Conservation (phyloP, 2,888 invertebrate genomes). For the Pemphredon lugubris region DNA sequence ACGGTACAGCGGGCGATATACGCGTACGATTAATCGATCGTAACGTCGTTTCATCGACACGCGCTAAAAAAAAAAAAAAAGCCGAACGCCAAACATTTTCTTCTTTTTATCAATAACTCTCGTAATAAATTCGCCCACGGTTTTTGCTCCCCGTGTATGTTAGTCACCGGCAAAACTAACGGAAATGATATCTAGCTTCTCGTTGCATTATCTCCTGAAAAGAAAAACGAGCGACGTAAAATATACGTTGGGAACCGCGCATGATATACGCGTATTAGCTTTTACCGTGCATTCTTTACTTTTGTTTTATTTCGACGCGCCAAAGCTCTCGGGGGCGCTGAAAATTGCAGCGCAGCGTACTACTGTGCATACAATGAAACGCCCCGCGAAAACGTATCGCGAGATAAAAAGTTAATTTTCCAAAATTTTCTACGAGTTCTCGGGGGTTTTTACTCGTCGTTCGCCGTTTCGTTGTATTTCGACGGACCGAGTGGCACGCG, state of each 20-base stretch:
- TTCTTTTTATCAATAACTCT: neutral
- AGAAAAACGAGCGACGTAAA: conserved; percentile 1
- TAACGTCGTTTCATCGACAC: no score
- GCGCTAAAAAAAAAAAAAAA: no score
- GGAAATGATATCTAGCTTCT: no score
- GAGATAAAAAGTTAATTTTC: no score
- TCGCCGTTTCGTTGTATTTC: no score
- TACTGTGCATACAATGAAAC: no score
- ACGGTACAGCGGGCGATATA: neutral
- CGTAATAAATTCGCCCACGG: neutral
- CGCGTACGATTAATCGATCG: neutral
- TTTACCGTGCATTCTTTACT: neutral
- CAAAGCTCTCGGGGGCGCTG: no score
- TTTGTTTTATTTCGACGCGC: neutral
- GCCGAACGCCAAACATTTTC: neutral
- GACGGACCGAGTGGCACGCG: no score
- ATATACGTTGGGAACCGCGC: neutral
- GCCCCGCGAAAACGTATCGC: no score
- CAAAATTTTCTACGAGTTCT: no score
- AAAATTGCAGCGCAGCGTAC: no score
- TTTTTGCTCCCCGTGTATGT: neutral
- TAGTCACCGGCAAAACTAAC: neutral
- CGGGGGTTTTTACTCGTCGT: no score
- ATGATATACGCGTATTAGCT: neutral
- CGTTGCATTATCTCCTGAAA: neutral